Evolutionary conservation across 64 coral and sea anemone genomes (phyloP), one percentile per base, ranked within the genome.

Genomic region (Pocillopora damicornis): DNA sequence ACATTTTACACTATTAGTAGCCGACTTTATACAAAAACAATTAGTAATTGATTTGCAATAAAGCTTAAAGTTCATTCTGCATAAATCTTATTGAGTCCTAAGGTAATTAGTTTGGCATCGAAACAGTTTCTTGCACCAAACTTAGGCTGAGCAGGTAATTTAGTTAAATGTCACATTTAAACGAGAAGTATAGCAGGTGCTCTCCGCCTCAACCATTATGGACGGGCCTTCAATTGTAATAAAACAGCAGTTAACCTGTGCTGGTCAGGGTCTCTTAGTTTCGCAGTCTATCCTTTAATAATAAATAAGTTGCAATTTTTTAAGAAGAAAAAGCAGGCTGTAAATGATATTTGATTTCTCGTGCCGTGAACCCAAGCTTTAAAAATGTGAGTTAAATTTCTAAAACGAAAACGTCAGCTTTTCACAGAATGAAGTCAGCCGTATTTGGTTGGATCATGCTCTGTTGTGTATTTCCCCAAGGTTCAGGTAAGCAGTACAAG

Each of bases 241-340:
- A 23, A 58, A 34, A 85, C 37, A 56, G 37, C 63, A 71, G 42
- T 42, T 85, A 37, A 58, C 64, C 37, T 71, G 62, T 85, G 35
- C 72, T 85, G 16, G 38, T 85, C 63, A 37, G 16, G 2, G 67
- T 71, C 25, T 71, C n/a, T 30, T 1, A n/a, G 11, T 15, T 66
- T 51, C 42, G 42, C 42, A 51, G 18, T 58, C 12, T 85, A 23
- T 35, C 18, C 16, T 1, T 85, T 42, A 85, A 85, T 85, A 72
- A 85, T 85, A 73, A 72, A 85, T 85, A 63, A 85, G 63, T 9
- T 72, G 38, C 63, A 15, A 85, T 63, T 58, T 37, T 18, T 22
- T 72, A 8, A 9, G 30, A 56, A 66, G 13, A 36, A 73, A 73
- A 58, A 72, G 26, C 37, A 56, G 13, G 35, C 18, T 30, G 67